These are phyloP conservation scores for Odiellus spinosus DNA, from an alignment of 2,888 invertebrate species.

Conservation along the genomic window DNA sequence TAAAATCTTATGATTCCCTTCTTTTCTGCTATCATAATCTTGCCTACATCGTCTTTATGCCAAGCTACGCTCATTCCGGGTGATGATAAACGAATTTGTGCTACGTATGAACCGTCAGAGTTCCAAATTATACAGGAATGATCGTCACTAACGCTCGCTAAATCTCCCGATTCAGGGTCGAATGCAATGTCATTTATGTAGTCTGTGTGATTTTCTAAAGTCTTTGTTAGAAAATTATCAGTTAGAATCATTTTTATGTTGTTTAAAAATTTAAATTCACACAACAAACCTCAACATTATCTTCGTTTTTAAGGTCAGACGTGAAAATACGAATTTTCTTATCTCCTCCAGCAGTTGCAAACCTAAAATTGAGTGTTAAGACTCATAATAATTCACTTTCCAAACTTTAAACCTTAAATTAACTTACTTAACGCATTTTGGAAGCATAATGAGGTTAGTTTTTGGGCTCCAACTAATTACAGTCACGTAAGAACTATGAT, in stretches of 20 bases:
- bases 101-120: slow-evolving; percentile 35
- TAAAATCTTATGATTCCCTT: slow-evolving; percentile 55
- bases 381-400: not conserved
- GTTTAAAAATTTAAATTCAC: not conserved
- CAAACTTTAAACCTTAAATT: not conserved
- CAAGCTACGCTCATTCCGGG: slow-evolving; percentile 44
- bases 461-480: slow-evolving; percentile 2
- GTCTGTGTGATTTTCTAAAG: slow-evolving; percentile 36
- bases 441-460: not conserved
- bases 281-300: not conserved
- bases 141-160: slow-evolving; percentile 62
- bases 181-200: slow-evolving; percentile 53
- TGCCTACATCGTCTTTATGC: slow-evolving; percentile 50
- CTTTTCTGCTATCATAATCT: slow-evolving; percentile 53
- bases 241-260: not conserved
- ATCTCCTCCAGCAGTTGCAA: slow-evolving; percentile 4
- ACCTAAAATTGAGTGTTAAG: not conserved
- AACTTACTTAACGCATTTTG: slow-evolving; percentile 1
- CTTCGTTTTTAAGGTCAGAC: slow-evolving; percentile 1
- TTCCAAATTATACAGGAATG: slow-evolving; percentile 53
- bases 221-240: too few species aligned
- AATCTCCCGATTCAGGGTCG: slow-evolving; percentile 45
- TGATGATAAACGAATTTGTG: slow-evolving; percentile 46
- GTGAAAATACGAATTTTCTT: slow-evolving; percentile 1
- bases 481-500: slow-evolving; percentile 1